Base-by-base conservation (phyloP, 2,888 invertebrate species). In the Nomada ferruginata region DNA sequence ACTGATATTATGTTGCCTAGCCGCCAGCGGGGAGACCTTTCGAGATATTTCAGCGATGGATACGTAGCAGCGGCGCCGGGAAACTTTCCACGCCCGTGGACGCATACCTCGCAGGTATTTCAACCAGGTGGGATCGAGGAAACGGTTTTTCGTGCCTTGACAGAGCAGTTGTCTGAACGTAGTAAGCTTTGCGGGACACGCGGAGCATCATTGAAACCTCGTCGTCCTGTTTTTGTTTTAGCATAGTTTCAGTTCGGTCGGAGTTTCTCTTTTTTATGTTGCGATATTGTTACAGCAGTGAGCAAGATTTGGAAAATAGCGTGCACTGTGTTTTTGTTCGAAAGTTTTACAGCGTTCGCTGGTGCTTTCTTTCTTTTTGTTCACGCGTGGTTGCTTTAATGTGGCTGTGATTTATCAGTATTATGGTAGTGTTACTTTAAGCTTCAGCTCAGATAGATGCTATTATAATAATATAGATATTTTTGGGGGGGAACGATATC, bases 1-100 rank as follows among this genome's bases (percentile, higher is more conserved):
- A 81, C 84, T 83, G 89, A 87, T 89, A 89, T 89, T 86, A 78
- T 86, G 86, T 85, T 82, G 81, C 82, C 23, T 57, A 13, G 23
- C n/a, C 72, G 73, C 64, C 71, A 53, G 20, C 47, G 47, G 63
- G 64, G 69, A 75, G 68, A 79, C 79, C 76, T 75, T 76, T 77
- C 84, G 71, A 86, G 84, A 86, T 85, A 85, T 88, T 85, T 82
- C 75, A 75, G 26, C 77, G 63, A 80, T 76, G 84, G 69, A 77
- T 73, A 59, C 78, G 76, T 82, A 73, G 68, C 83, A 26, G 36
- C 73, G 29, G 82, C 64, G 79, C 69, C 66, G 36, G 80, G 64
- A 82, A 82, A 86, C 77, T 86, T 86, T 82, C 74, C 80, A 66
- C 70, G 72, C 23, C 69, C 82, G 79, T 76, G 86, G 84, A 71